Percentiles rank a stretch among this genome's conserved stretches.
phyloP scores from a whole-genome alignment of 2,797 vertebrate genomes.

The Sebastes aleutianus region DNA sequence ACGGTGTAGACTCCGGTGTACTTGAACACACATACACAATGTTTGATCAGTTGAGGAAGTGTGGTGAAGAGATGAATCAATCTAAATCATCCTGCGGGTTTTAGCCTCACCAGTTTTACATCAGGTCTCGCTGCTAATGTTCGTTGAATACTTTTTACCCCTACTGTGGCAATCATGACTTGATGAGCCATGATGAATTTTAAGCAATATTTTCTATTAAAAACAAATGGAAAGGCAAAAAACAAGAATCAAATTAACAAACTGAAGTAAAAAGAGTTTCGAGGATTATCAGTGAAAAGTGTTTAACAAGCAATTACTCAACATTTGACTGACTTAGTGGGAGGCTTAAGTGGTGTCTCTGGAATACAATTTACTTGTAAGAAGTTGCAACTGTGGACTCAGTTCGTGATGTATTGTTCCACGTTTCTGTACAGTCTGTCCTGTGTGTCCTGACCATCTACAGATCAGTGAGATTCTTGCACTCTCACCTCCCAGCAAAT shows the following conservation, averaged over 20 bases:
- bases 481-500: slow-evolving; percentile 43
- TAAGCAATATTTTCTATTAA: slow-evolving; percentile 48
- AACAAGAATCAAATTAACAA: slow-evolving; percentile 16
- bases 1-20: slow-evolving; percentile 6
- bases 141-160: slow-evolving; percentile 48
- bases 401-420: neutral
- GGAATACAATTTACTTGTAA: neutral
- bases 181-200: slow-evolving; percentile 55
- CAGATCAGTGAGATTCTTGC: slow-evolving; percentile 19
- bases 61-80: slow-evolving; percentile 63
- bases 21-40: slow-evolving; percentile 9
- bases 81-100: slow-evolving; percentile 66
- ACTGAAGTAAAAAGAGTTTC: neutral
- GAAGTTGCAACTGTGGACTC: neutral
- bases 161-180: slow-evolving; percentile 61
- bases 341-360: neutral
- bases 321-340: neutral
- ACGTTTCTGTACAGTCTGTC: neutral
- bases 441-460: slow-evolving; percentile 1
- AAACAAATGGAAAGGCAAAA: slow-evolving; percentile 25
- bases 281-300: neutral
- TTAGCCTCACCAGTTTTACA: slow-evolving; percentile 54
- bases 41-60: slow-evolving; percentile 61
- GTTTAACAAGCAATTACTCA: slow-evolving; percentile 2
- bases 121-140: slow-evolving; percentile 52